phyloP scores from a whole-genome alignment of 2,888 invertebrate genomes.

The Dryadula phaetusa region DNA sequence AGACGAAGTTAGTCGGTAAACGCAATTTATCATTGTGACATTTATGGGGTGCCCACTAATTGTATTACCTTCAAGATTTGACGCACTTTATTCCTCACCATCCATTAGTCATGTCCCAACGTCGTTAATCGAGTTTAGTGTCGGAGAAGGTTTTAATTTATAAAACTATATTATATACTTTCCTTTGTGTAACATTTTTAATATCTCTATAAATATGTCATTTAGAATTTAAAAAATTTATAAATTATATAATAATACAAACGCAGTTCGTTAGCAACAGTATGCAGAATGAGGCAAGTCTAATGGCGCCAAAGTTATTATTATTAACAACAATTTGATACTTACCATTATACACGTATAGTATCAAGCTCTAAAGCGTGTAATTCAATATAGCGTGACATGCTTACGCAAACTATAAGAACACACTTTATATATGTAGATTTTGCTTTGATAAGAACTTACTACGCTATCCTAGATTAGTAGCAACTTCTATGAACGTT shows the following conservation, averaged over 20 bases:
- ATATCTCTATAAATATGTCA: too few species aligned
- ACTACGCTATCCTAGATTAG: too few species aligned
- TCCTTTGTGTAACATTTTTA: too few species aligned
- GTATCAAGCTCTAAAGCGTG: neutral
- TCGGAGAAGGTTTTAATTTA: slow-evolving; percentile 4
- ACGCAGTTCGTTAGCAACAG: neutral
- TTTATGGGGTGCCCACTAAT: slow-evolving; percentile 38
- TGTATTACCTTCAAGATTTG: slow-evolving; percentile 39
- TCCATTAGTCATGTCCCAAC: slow-evolving; percentile 27
- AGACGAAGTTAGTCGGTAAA: slow-evolving; percentile 19
- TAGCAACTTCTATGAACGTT: too few species aligned
- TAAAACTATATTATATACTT: slow-evolving; percentile 1
- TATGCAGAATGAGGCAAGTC: too few species aligned
- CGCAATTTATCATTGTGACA: slow-evolving; percentile 40
- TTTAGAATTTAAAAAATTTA: too few species aligned
- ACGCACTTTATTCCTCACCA: slow-evolving; percentile 30
- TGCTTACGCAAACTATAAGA: neutral
- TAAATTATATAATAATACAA: neutral
- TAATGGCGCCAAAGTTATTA: neutral
- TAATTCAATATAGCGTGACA: neutral
- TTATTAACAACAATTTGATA: neutral
- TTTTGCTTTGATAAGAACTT: too few species aligned
- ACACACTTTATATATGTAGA: too few species aligned
- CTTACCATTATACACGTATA: neutral
- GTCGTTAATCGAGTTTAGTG: slow-evolving; percentile 17